Percentiles rank a stretch among this genome's conserved stretches.
Evolutionary conservation across 2,888 invertebrate species (phyloP).

Genomic region (Acanthacorydalis orientalis): DNA sequence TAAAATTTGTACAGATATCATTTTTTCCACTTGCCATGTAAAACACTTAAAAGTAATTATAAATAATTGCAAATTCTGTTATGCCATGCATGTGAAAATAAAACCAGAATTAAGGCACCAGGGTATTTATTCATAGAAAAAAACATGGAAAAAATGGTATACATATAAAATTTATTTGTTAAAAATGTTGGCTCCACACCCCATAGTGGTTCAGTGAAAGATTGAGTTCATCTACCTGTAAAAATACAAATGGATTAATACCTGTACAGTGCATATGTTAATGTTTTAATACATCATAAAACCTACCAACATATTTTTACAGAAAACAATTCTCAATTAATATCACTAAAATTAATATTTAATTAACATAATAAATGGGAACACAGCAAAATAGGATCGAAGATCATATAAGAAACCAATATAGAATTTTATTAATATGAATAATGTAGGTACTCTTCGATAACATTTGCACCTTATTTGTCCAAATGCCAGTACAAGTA

Average conservation of each 20-base stretch:
- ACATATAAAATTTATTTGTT: slow-evolving; percentile 6
- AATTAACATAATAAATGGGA: too few species aligned
- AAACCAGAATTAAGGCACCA: slow-evolving; percentile 7
- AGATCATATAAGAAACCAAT: not conserved
- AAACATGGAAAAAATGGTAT: slow-evolving; percentile 6
- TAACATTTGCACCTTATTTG: not conserved
- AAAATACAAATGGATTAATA: too few species aligned
- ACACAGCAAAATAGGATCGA: too few species aligned
- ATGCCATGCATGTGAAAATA: slow-evolving; percentile 5
- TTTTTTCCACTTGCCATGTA: slow-evolving; percentile 6
- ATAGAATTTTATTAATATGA: not conserved
- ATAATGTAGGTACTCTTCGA: not conserved
- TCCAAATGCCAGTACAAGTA: slow-evolving; percentile 1
- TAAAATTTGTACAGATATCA: slow-evolving; percentile 8
- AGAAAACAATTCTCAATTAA: too few species aligned
- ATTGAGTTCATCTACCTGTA: too few species aligned
- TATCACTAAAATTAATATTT: too few species aligned
- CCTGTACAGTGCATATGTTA: not conserved
- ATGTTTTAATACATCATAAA: too few species aligned
- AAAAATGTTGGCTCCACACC: slow-evolving; percentile 5
- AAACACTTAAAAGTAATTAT: not conserved
- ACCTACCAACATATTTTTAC: too few species aligned
- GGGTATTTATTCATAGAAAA: slow-evolving; percentile 6
- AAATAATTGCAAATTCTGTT: slow-evolving; percentile 3
- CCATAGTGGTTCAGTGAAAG: too few species aligned